Conservation (phyloP, 1,140 invertebrate species). For the Zaprionus davidi region DNA sequence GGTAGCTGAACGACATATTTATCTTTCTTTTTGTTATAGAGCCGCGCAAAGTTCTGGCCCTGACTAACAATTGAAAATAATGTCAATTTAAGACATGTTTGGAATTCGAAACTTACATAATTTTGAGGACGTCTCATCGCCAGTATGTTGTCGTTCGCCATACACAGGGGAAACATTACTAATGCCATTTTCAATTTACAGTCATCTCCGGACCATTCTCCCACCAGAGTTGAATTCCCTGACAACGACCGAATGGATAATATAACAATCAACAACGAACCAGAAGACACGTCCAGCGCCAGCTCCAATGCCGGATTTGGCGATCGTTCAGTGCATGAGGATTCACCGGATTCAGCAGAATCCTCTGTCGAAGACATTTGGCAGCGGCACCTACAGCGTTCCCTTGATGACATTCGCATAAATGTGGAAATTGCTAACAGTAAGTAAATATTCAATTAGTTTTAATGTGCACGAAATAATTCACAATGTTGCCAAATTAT, state of each 20-base stretch:
- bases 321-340: not conserved
- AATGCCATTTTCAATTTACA: not conserved
- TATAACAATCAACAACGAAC: not conserved
- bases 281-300: not conserved
- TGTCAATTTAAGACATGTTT: not conserved
- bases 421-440: conserved; percentile 36
- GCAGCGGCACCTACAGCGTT: not conserved
- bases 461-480: not conserved
- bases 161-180: not conserved
- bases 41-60: not conserved
- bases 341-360: not conserved
- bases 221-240: not conserved
- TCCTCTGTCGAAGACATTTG: not conserved
- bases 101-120: not conserved
- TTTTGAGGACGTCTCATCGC: not conserved
- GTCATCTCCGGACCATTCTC: not conserved
- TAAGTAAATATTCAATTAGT: conserved; percentile 17
- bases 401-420: not conserved
- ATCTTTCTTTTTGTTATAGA: not conserved
- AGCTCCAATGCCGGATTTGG: not conserved
- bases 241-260: not conserved
- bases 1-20: not conserved
- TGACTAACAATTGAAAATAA: not conserved
- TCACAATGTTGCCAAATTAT: not conserved
- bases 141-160: not conserved